These are phyloP conservation scores for Graphium colonna DNA, from an alignment of 2,888 invertebrate species.

Conservation along the genomic window DNA sequence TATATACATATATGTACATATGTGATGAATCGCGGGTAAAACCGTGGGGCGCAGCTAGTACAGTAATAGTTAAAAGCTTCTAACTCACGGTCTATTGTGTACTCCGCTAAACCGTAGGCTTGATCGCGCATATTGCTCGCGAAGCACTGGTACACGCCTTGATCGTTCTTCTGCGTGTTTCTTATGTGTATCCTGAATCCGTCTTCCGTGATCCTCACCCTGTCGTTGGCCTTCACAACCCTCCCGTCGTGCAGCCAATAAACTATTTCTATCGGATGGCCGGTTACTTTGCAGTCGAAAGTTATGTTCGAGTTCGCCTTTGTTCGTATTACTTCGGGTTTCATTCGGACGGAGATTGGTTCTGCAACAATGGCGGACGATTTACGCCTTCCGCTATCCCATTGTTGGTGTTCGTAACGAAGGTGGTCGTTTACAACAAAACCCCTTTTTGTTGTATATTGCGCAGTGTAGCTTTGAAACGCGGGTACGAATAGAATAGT, in stretches of 20 bases:
- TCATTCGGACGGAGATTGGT: conserved; percentile 88
- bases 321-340: conserved; percentile 88
- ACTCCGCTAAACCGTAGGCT: conserved; percentile 89
- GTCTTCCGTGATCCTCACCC: conserved; percentile 76
- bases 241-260: conserved; percentile 90
- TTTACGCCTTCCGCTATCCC: background rate
- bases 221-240: conserved; percentile 79
- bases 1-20: too few species aligned
- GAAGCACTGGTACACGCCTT: conserved; percentile 96
- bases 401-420: too few species aligned
- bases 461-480: too few species aligned
- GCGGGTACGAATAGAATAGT: too few species aligned
- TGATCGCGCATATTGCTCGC: conserved; percentile 92
- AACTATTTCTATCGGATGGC: conserved; percentile 90
- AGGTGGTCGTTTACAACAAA: too few species aligned
- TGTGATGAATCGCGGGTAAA: too few species aligned
- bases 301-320: conserved; percentile 91
- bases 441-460: too few species aligned
- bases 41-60: too few species aligned
- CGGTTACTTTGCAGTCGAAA: conserved; percentile 92
- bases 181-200: conserved; percentile 79
- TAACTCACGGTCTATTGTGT: conserved; percentile 87
- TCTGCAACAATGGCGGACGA: conserved; percentile 72
- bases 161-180: conserved; percentile 88
- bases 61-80: too few species aligned